Evolutionary conservation across 2,888 invertebrate species (phyloP).

Genomic region (Azorinus chamasolen): DNA sequence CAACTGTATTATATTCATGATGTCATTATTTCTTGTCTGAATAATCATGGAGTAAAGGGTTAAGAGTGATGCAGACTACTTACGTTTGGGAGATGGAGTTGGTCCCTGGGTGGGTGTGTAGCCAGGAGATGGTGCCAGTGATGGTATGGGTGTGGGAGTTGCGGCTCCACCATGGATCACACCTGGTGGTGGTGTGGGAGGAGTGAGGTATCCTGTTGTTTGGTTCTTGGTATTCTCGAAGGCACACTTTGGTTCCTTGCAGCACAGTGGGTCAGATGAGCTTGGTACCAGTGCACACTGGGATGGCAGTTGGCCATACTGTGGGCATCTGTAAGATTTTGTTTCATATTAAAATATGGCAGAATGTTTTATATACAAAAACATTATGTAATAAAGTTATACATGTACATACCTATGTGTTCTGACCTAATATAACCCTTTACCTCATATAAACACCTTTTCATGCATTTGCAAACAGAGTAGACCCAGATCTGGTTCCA

Average conservation of each 20-base stretch:
- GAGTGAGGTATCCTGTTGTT: slow-evolving; percentile 57
- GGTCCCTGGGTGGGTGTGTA: slow-evolving; percentile 33
- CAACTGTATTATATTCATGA: too few species aligned
- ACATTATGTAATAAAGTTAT: too few species aligned
- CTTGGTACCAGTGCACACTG: slow-evolving; percentile 66
- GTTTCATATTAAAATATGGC: too few species aligned
- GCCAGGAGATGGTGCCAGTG: slow-evolving; percentile 53
- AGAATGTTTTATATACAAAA: too few species aligned
- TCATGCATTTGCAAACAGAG: too few species aligned
- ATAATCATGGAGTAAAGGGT: too few species aligned
- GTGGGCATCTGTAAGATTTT: slow-evolving; percentile 60
- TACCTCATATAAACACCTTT: too few species aligned
- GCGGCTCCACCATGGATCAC: slow-evolving; percentile 65
- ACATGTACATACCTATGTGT: too few species aligned
- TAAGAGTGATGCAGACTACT: slow-evolving; percentile 4
- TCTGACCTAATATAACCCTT: too few species aligned
- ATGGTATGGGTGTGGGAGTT: slow-evolving; percentile 55
- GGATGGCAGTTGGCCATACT: slow-evolving; percentile 54
- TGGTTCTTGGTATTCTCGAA: slow-evolving; percentile 56
- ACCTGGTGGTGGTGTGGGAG: slow-evolving; percentile 64
- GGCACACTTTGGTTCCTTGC: slow-evolving; percentile 68
- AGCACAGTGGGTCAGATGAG: slow-evolving; percentile 70
- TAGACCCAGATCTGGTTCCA: too few species aligned
- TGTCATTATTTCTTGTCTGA: too few species aligned
- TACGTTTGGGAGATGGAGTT: slow-evolving; percentile 57